Evolutionary conservation across 2,113 vertebrate species (phyloP).

Genomic region (Pluvialis apricaria): DNA sequence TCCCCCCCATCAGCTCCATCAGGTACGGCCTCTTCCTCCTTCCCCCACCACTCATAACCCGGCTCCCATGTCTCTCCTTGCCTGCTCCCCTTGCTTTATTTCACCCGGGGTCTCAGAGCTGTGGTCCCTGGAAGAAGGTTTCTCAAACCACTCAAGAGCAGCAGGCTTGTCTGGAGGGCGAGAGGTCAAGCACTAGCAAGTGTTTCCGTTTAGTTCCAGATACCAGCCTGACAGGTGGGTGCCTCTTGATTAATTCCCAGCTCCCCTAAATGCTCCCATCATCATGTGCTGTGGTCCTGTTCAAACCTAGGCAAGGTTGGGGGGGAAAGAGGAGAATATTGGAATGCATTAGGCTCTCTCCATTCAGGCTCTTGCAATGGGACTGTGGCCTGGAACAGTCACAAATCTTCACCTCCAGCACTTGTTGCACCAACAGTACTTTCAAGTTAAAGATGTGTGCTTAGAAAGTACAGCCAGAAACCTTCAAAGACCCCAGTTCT

Average conservation of each 20-base stretch:
- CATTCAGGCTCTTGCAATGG: not conserved
- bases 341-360: not conserved
- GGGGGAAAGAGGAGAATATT: not conserved
- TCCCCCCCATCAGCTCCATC: not conserved
- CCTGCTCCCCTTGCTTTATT: not conserved
- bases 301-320: not conserved
- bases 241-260: slow-evolving; percentile 87
- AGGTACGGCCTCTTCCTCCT: not conserved
- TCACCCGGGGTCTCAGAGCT: not conserved
- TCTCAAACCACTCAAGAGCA: not conserved
- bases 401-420: not conserved
- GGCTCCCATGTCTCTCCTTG: not conserved
- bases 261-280: slow-evolving; percentile 30
- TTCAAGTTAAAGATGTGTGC: not conserved
- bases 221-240: slow-evolving; percentile 91
- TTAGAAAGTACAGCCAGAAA: not conserved
- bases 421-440: fast-evolving
- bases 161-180: slow-evolving; percentile 50
- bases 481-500: not conserved
- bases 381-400: not conserved
- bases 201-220: slow-evolving; percentile 97
- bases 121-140: not conserved
- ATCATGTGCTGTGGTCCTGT: not conserved
- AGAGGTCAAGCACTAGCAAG: slow-evolving; percentile 73
- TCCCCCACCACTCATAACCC: not conserved